Percentiles rank a stretch among this genome's conserved stretches.
These are phyloP conservation scores for Thymallus thymallus DNA, from an alignment of 2,113 vertebrate species.

Conservation along the genomic window DNA sequence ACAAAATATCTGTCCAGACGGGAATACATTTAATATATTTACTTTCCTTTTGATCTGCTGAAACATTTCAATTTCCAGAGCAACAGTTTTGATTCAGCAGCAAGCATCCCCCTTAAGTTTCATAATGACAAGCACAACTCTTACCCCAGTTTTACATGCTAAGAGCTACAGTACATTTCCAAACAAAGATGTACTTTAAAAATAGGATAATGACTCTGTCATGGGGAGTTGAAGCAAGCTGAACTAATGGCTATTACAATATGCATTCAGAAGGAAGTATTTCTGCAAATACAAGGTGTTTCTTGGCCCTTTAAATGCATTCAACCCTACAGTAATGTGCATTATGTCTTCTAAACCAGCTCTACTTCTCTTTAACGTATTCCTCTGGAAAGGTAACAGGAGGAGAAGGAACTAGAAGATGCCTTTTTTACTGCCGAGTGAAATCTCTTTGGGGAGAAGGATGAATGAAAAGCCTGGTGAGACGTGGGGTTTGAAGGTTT, in stretches of 20 bases:
- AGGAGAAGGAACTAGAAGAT: slow-evolving; percentile 28
- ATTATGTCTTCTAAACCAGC: slow-evolving; percentile 37
- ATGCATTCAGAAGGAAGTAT: background rate
- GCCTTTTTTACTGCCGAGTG: slow-evolving; percentile 37
- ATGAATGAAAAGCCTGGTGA: slow-evolving; percentile 35
- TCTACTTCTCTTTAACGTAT: slow-evolving; percentile 54
- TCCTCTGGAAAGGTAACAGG: slow-evolving; percentile 37
- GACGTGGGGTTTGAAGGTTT: slow-evolving; percentile 30
- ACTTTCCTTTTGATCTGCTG: background rate
- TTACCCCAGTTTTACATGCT: background rate
- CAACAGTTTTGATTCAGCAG: background rate
- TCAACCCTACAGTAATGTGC: slow-evolving; percentile 23
- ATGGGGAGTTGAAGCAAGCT: background rate
- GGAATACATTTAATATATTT: background rate
- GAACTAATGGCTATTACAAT: slow-evolving; percentile 8
- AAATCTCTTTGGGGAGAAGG: slow-evolving; percentile 51
- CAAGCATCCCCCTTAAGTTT: no score
- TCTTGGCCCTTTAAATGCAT: slow-evolving; percentile 24
- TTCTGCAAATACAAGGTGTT: slow-evolving; percentile 4
- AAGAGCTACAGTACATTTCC: background rate
- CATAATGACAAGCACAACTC: background rate
- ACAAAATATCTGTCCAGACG: no score
- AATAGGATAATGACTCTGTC: background rate
- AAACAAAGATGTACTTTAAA: background rate
- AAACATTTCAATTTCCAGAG: background rate